Evolutionary conservation across 2,113 vertebrate species (phyloP).

Genomic region (Lasiurus borealis): DNA sequence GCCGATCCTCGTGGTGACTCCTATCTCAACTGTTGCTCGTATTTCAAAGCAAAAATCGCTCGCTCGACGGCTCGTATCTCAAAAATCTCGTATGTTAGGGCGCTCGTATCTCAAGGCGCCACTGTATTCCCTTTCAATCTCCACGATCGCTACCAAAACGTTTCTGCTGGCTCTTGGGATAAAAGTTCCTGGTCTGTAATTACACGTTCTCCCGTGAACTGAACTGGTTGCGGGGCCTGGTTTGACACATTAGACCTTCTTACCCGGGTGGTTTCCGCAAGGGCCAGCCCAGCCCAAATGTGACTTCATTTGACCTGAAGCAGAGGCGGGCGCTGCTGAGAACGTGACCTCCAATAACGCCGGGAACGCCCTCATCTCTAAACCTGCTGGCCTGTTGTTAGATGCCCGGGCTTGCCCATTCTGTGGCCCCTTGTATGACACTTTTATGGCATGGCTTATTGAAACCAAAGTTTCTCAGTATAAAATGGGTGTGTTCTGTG

Average conservation of each 20-base stretch:
- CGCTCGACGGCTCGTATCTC: no score
- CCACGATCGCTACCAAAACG: not conserved
- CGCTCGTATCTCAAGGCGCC: no score
- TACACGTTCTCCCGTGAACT: conserved; percentile 36
- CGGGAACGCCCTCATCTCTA: conserved; percentile 22
- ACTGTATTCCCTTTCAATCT: not conserved
- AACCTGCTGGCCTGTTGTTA: conserved; percentile 49
- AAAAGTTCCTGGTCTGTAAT: conserved; percentile 33
- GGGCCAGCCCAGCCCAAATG: conserved; percentile 41
- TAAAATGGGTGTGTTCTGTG: conserved; percentile 34
- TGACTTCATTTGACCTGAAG: conserved; percentile 75
- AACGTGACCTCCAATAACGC: conserved; percentile 60
- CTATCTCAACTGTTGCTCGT: no score
- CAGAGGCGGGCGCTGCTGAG: conserved; percentile 58
- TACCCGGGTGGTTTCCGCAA: conserved; percentile 64
- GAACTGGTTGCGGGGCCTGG: conserved; percentile 55
- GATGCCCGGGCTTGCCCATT: conserved; percentile 5
- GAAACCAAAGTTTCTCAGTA: conserved; percentile 50
- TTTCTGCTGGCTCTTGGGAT: not conserved
- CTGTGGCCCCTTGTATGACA: not conserved
- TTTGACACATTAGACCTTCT: conserved; percentile 60
- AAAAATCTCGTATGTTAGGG: no score
- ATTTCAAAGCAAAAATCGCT: no score
- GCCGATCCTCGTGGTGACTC: no score
- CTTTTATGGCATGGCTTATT: conserved; percentile 21